A percentile compares a stretch with the other conserved stretches of the same genome.
Conservation (phyloP, 2,113 vertebrate genomes). For the Mellivora capensis region DNA sequence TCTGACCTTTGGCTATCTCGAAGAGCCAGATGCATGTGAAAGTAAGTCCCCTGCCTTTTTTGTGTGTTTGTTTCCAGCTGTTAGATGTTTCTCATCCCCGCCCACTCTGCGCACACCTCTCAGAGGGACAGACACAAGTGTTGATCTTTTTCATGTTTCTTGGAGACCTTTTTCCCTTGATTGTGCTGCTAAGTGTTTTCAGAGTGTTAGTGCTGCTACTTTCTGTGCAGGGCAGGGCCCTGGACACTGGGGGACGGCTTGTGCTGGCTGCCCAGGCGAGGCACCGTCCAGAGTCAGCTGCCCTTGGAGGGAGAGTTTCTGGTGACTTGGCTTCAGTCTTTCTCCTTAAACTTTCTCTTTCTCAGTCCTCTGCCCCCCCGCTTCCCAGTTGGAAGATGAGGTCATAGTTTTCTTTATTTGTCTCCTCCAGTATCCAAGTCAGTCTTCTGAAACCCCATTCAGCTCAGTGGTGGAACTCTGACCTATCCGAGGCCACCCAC, state of each 20-base stretch:
- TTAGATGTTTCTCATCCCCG: not conserved
- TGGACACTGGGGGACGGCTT: no score
- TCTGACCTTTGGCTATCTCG: not conserved
- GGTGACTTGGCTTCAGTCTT: not conserved
- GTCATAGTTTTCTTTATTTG: not conserved
- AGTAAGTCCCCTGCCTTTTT: not conserved
- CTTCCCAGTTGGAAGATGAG: not conserved
- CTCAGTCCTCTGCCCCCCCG: not conserved
- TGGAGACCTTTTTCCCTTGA: not conserved
- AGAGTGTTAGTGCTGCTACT: not conserved
- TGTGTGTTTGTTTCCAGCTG: not conserved
- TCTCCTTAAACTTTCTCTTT: not conserved
- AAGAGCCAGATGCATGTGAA: accelerated
- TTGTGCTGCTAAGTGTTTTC: not conserved
- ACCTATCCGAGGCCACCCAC: not conserved
- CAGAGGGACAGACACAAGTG: not conserved
- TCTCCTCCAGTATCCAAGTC: not conserved
- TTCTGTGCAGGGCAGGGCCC: not conserved
- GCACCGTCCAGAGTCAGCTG: not conserved
- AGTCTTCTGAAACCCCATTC: not conserved
- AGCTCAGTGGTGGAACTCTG: not conserved
- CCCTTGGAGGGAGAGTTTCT: not conserved
- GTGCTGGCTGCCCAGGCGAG: accelerated
- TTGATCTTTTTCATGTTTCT: not conserved
- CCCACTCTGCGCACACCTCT: accelerated